These are phyloP conservation scores for Strongylocentrotus purpuratus DNA, from an alignment of 35 echinoderm and acorn worm genomes.

Conservation along the genomic window DNA sequence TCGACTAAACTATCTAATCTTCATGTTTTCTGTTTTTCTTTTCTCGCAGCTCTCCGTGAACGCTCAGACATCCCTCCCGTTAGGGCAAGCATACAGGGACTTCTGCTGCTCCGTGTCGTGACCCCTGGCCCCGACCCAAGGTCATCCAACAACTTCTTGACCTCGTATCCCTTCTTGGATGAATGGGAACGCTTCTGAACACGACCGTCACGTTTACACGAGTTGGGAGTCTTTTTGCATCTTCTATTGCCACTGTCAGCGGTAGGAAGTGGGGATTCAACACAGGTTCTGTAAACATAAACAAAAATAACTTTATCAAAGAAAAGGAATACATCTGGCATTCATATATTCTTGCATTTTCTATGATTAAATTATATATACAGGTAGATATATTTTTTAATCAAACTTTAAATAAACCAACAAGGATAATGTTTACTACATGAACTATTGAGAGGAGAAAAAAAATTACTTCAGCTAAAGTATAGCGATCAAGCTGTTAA, in stretches of 20 bases:
- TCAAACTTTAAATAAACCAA: too few relatives aligned
- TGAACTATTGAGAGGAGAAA: too few relatives aligned
- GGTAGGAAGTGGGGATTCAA: background rate
- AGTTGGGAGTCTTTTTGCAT: background rate
- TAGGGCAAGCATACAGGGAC: background rate
- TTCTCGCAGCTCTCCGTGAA: background rate
- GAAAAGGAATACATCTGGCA: too few relatives aligned
- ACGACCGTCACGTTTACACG: background rate
- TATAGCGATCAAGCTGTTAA: too few relatives aligned
- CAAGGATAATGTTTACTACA: too few relatives aligned
- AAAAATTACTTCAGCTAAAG: too few relatives aligned
- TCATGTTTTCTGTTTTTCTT: background rate
- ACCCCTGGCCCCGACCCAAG: background rate
- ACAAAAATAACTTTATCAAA: background rate
- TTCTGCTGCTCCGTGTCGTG: background rate
- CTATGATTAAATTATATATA: too few relatives aligned
- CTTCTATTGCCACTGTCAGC: background rate
- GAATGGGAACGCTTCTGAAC: background rate
- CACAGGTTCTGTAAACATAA: background rate
- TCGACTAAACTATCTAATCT: background rate
- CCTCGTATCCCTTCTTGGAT: background rate
- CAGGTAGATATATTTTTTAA: too few relatives aligned
- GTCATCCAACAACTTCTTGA: constrained; percentile 9
- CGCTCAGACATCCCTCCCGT: background rate
- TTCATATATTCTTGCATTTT: too few relatives aligned